A percentile compares a stretch with the other conserved stretches of the same genome.
Conservation (phyloP, 2,113 vertebrate species). For the Pardalotus punctatus region DNA sequence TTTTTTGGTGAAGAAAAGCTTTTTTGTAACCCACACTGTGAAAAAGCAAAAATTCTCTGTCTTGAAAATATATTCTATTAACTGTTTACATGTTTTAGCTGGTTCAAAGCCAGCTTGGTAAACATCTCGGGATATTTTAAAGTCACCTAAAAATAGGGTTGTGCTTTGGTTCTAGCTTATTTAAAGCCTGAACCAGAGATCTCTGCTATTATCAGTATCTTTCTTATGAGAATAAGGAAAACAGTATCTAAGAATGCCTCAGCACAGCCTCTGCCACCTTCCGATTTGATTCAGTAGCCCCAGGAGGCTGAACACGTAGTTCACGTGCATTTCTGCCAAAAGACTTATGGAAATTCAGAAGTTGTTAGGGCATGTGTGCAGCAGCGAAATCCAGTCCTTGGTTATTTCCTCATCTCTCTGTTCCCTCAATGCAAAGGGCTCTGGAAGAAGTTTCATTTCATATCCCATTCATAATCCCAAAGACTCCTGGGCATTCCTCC, state of each 20-base stretch:
- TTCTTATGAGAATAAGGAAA: background rate
- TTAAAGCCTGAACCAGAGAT: background rate
- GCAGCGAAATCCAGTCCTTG: background rate
- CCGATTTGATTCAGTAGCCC: background rate
- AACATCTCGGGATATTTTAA: constrained; percentile 4
- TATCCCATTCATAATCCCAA: background rate
- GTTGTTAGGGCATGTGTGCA: background rate
- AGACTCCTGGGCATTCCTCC: background rate
- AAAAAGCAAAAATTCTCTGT: background rate
- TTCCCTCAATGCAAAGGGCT: background rate
- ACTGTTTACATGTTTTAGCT: constrained; percentile 17
- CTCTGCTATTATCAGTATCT: background rate
- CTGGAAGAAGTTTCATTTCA: background rate
- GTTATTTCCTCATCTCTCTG: background rate
- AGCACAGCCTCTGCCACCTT: background rate
- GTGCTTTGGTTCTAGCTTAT: background rate
- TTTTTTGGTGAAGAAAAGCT: background rate
- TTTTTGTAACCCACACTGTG: background rate
- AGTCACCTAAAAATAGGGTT: background rate
- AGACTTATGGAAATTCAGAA: background rate
- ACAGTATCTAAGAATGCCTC: background rate
- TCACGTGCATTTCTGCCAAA: background rate
- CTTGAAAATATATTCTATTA: background rate
- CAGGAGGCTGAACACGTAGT: rapidly evolving
- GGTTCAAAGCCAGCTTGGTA: constrained; percentile 7